These are phyloP conservation scores for Seriola dumerili DNA, from an alignment of 2,113 vertebrate species.

Conservation along the genomic window DNA sequence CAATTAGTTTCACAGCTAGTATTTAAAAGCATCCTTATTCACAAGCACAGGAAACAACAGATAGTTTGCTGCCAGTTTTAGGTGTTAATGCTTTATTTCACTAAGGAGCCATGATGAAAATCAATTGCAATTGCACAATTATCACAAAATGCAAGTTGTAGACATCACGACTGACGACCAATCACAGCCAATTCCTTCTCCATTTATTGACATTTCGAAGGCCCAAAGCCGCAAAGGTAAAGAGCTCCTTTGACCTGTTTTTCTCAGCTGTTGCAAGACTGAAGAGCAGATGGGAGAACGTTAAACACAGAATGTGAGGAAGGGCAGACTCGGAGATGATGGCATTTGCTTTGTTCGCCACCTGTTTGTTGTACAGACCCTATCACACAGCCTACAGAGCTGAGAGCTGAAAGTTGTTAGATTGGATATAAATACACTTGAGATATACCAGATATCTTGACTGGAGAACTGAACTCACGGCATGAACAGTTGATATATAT, in stretches of 20 bases:
- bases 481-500: background rate
- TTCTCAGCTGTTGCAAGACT: conserved; percentile 18
- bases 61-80: conserved; percentile 19
- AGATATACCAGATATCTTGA: conserved; percentile 12
- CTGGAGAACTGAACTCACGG: background rate
- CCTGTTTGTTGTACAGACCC: conserved; percentile 45
- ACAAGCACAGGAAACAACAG: conserved; percentile 44
- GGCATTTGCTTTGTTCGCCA: conserved; percentile 61
- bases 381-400: conserved; percentile 45
- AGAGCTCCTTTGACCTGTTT: conserved; percentile 33
- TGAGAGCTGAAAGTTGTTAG: conserved; percentile 20
- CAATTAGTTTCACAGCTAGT: conserved; percentile 47
- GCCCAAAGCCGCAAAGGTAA: conserved; percentile 39
- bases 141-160: background rate
- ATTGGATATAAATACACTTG: conserved; percentile 25
- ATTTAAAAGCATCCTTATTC: conserved; percentile 47
- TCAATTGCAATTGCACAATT: background rate
- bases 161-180: conserved; percentile 10
- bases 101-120: conserved; percentile 2
- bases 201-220: conserved; percentile 2
- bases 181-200: background rate
- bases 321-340: conserved; percentile 45
- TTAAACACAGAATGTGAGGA: conserved; percentile 46
- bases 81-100: conserved; percentile 25
- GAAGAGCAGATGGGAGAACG: conserved; percentile 50